These are phyloP conservation scores for Drosophila meridionalis DNA, from an alignment of 2,888 invertebrate species.

Conservation along the genomic window DNA sequence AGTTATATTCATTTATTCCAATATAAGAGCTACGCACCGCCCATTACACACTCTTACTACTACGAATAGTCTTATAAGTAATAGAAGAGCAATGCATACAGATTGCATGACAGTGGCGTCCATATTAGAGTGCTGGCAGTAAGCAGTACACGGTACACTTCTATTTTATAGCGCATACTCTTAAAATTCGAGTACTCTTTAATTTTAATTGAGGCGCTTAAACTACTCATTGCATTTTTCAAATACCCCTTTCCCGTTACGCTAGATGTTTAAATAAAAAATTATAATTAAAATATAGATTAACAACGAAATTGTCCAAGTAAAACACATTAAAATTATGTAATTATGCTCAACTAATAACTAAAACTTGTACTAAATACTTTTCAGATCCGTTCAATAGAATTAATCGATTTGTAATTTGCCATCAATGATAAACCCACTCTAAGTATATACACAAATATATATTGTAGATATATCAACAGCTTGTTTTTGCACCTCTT, in stretches of 20 bases:
- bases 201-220: neutral
- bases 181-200: neutral
- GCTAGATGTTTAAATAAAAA: conserved; percentile 21
- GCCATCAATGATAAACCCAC: conserved; percentile 35
- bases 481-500: conserved; percentile 14
- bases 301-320: conserved; percentile 35
- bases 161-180: neutral
- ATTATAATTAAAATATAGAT: conserved; percentile 17
- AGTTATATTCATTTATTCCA: neutral
- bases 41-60: neutral
- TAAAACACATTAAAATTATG: conserved; percentile 36
- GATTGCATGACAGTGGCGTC: neutral
- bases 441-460: conserved; percentile 41
- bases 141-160: neutral
- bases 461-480: conserved; percentile 13
- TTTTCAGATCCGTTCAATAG: conserved; percentile 27
- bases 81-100: neutral
- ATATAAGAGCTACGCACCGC: neutral
- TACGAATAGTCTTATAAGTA: neutral
- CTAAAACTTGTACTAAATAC: conserved; percentile 53
- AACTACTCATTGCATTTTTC: conserved; percentile 21
- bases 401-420: conserved; percentile 23
- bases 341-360: conserved; percentile 43
- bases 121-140: too few species aligned
- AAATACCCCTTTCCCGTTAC: conserved; percentile 13